Base-by-base conservation (phyloP, 2,797 vertebrate genomes). In the Bryconaethiops microstoma region DNA sequence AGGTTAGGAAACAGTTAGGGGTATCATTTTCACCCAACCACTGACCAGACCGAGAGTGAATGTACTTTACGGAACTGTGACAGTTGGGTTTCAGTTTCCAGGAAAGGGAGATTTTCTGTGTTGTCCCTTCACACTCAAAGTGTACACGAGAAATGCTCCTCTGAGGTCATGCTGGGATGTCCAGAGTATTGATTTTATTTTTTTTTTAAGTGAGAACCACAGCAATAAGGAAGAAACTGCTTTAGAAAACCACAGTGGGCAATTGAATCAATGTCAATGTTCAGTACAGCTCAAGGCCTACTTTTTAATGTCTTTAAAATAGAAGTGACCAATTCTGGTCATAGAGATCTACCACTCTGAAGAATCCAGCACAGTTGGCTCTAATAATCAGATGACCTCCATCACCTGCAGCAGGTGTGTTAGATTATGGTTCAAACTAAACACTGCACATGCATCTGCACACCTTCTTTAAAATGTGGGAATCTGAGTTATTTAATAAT, bases 101-200 rank as follows among this genome's bases (percentile, higher is more conserved):
- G 73, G 79, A 84, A 85, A 82, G 79, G 45, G 64, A 83, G 69
- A 78, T 74, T 57, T 78, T 55, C 72, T 63, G 73, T 77, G 63
- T 78, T 85, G 77, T 85, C 79, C 74, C 69, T 79, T 86, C 79
- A 85, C 81, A 79, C 83, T 83, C 83, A 82, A 64, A 64, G 29
- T 55, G 50, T 54, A 80, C 78, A 82, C 81, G 72, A 84, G 40
- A 85, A 82, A 80, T 68, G 67, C 50, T 82, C 71, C 64, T 81
- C 60, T 82, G 75, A 71, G 79, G 79, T 81, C 72, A 78, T 67
- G 69, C 69, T 64, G 82, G 77, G 74, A 71, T 78, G 82, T 81
- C 77, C 70, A 77, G 48, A 76, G 74, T 40, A 78, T 50, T 81
- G 52, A 52, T 25, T 68, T 64, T 76, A 16, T 5, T 14, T 63